Conservation (phyloP, 2,888 invertebrate species). For the Parnassius smintheus region DNA sequence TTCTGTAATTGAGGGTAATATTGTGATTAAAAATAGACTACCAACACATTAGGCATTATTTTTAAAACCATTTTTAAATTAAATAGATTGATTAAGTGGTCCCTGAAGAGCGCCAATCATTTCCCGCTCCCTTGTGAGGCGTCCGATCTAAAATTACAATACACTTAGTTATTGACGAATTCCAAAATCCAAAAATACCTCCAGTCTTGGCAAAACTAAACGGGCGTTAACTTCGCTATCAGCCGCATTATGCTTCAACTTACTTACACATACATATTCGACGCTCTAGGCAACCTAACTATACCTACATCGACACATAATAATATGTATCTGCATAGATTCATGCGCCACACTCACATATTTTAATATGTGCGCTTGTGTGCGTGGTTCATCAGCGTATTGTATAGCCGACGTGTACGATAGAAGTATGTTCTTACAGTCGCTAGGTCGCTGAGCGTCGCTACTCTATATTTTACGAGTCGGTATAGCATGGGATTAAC, state of each 20-base stretch:
- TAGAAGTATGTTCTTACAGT: slow-evolving; percentile 39
- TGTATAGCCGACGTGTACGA: slow-evolving; percentile 29
- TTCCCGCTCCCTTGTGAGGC: slow-evolving; percentile 66
- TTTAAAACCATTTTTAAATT: neutral
- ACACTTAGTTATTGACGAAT: slow-evolving; percentile 81
- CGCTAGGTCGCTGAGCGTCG: slow-evolving; percentile 36
- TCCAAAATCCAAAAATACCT: slow-evolving; percentile 80
- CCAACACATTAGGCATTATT: too few relatives aligned
- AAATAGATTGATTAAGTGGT: slow-evolving; percentile 24
- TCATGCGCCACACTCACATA: slow-evolving; percentile 38
- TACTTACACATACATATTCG: slow-evolving; percentile 35
- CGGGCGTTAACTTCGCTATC: slow-evolving; percentile 79
- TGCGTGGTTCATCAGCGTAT: slow-evolving; percentile 26
- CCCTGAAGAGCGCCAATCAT: slow-evolving; percentile 63
- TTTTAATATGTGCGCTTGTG: slow-evolving; percentile 32
- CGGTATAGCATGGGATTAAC: slow-evolving; percentile 16
- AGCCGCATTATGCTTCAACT: slow-evolving; percentile 67
- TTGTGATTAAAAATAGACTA: too few relatives aligned
- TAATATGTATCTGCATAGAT: slow-evolving; percentile 31
- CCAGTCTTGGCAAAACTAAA: slow-evolving; percentile 77
- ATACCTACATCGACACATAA: slow-evolving; percentile 31
- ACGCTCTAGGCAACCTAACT: slow-evolving; percentile 18
- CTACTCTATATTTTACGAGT: slow-evolving; percentile 36
- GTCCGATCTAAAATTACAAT: slow-evolving; percentile 75
- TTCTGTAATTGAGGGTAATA: too few relatives aligned